A percentile compares a stretch with the other conserved stretches of the same genome.
Evolutionary conservation across 2,113 vertebrate genomes (phyloP).

Genomic region (Microcebus murinus): DNA sequence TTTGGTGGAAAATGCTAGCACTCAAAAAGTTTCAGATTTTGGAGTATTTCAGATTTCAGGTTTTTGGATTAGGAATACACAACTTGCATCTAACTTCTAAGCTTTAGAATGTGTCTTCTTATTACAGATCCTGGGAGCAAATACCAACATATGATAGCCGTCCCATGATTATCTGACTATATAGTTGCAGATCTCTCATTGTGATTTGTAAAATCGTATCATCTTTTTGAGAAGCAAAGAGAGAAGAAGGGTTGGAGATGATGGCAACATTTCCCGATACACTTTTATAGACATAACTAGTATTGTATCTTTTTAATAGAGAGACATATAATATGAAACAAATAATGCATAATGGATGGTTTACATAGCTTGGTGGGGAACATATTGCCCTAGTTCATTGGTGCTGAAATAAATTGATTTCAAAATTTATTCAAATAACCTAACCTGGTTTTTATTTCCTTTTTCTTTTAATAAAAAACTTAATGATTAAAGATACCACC

Average conservation of each 20-base stretch:
- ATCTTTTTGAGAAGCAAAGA: background rate
- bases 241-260: background rate
- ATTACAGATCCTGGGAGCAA: background rate
- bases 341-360: background rate
- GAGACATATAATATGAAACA: background rate
- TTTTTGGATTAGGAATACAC: background rate
- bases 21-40: background rate
- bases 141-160: background rate
- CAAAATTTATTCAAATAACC: constrained; percentile 7
- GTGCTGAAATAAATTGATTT: constrained; percentile 19
- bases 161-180: background rate
- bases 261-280: background rate
- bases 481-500: background rate
- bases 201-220: background rate
- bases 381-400: background rate
- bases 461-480: background rate
- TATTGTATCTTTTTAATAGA: background rate
- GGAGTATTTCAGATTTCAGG: background rate
- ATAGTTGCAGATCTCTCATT: background rate
- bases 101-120: background rate
- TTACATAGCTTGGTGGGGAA: background rate
- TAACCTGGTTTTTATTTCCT: background rate
- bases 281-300: background rate
- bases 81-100: background rate
- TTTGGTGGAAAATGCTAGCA: background rate